phyloP scores from a whole-genome alignment of 2,797 vertebrate species.

The Pipistrellus kuhlii region DNA sequence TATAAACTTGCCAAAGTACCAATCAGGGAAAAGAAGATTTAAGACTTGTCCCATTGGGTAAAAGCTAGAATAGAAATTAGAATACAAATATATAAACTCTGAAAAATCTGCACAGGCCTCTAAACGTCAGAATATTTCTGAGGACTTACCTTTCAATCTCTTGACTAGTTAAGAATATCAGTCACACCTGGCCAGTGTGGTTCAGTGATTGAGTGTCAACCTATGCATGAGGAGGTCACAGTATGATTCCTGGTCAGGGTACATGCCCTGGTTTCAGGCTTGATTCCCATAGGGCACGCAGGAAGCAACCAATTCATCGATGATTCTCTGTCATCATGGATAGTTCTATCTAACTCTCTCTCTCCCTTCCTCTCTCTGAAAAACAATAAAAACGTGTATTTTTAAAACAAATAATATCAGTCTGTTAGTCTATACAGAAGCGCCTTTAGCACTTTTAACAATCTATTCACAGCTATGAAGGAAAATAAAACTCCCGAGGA shows the following conservation, averaged over 20 bases:
- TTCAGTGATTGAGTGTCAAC: too few relatives aligned
- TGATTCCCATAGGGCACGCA: too few relatives aligned
- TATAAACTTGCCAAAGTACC: slow-evolving; percentile 55
- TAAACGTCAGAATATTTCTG: slow-evolving; percentile 2
- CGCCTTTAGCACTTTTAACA: background rate
- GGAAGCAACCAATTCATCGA: too few relatives aligned
- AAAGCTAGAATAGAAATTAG: slow-evolving; percentile 51
- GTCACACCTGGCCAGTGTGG: background rate
- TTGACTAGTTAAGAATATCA: background rate
- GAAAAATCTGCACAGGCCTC: slow-evolving; percentile 3
- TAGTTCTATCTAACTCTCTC: too few relatives aligned
- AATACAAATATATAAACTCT: slow-evolving; percentile 56
- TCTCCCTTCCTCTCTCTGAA: too few relatives aligned
- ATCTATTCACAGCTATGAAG: background rate
- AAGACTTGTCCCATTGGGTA: background rate
- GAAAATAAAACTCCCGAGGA: background rate
- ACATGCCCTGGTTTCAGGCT: too few relatives aligned
- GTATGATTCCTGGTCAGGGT: too few relatives aligned
- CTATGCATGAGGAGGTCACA: too few relatives aligned
- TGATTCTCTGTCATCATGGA: too few relatives aligned
- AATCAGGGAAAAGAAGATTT: slow-evolving; percentile 62
- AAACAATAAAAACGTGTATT: too few relatives aligned
- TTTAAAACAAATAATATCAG: background rate
- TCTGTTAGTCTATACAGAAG: background rate
- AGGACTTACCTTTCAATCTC: background rate